These are phyloP conservation scores for Drosophila guanche DNA, from an alignment of 1,140 invertebrate species.

Conservation along the genomic window DNA sequence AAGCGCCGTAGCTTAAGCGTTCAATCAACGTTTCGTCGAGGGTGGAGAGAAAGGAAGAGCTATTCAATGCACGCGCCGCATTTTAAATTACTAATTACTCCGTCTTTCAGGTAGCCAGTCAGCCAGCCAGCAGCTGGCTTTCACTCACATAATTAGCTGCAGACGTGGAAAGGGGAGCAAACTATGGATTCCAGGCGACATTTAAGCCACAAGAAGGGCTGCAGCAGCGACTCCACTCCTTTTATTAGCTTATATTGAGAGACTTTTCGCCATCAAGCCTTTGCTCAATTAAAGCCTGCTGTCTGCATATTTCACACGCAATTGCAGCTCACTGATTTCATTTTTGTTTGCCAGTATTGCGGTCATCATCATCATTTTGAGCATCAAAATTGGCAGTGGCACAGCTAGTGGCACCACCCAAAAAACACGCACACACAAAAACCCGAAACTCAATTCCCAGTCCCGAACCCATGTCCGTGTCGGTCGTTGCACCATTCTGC, in stretches of 20 bases:
- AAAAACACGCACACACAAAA: conserved; percentile 4
- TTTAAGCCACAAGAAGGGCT: background rate
- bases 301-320: conserved; percentile 38
- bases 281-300: conserved; percentile 7
- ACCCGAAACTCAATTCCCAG: conserved; percentile 43
- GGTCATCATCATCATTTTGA: conserved; percentile 31
- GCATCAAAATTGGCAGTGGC: background rate
- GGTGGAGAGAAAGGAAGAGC: conserved; percentile 16
- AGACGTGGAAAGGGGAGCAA: conserved; percentile 8
- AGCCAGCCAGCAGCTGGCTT: conserved; percentile 12
- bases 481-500: conserved; percentile 18
- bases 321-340: conserved; percentile 38
- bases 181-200: conserved; percentile 4
- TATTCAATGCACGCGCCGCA: conserved; percentile 72
- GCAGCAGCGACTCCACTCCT: too few species aligned
- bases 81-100: conserved; percentile 81
- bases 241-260: conserved; percentile 9
- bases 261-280: background rate
- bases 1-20: conserved; percentile 64
- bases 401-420: background rate
- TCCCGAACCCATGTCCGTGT: conserved; percentile 13
- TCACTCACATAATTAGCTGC: conserved; percentile 57
- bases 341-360: conserved; percentile 47
- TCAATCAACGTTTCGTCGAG: conserved; percentile 61
- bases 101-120: conserved; percentile 55